These are phyloP conservation scores for Cyprinodon tularosa DNA, from an alignment of 2,113 vertebrate species.

Conservation along the genomic window DNA sequence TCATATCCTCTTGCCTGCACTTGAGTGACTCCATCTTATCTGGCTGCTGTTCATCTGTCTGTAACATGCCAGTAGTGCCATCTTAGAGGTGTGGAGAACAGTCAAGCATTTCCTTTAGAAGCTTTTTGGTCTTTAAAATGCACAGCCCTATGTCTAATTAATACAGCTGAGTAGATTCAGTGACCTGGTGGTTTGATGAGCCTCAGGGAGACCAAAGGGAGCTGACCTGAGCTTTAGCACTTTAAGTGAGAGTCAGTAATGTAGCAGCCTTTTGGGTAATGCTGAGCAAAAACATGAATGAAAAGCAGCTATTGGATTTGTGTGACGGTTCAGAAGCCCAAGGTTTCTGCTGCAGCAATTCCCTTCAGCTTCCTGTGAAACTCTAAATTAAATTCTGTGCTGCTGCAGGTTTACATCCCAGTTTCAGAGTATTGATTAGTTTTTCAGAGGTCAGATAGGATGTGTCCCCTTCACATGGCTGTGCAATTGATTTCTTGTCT, in stretches of 20 bases:
- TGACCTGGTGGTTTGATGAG: constrained; percentile 2
- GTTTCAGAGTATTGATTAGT: constrained; percentile 68
- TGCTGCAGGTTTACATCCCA: constrained; percentile 21
- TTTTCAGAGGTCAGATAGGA: constrained; percentile 39
- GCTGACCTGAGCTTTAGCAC: neutral
- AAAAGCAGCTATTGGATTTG: neutral
- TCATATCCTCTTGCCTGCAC: neutral
- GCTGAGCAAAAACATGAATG: neutral
- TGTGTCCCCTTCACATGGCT: constrained; percentile 30
- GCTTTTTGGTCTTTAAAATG: constrained; percentile 19
- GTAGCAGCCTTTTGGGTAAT: fast-evolving
- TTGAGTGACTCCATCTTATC: neutral
- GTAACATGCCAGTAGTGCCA: neutral
- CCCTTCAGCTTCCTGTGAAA: neutral
- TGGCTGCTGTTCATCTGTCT: neutral
- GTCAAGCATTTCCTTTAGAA: neutral
- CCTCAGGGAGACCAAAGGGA: neutral
- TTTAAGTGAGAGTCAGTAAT: neutral
- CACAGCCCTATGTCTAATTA: constrained; percentile 41
- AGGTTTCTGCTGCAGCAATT: neutral
- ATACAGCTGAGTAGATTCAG: constrained; percentile 17
- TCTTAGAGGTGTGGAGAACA: neutral
- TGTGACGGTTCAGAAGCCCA: neutral
- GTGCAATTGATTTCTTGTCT: constrained; percentile 57
- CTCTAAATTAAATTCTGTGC: neutral